Percentiles rank a stretch among this genome's conserved stretches.
Evolutionary conservation across 2,888 invertebrate genomes (phyloP).

Genomic region (Tortrix viridana): DNA sequence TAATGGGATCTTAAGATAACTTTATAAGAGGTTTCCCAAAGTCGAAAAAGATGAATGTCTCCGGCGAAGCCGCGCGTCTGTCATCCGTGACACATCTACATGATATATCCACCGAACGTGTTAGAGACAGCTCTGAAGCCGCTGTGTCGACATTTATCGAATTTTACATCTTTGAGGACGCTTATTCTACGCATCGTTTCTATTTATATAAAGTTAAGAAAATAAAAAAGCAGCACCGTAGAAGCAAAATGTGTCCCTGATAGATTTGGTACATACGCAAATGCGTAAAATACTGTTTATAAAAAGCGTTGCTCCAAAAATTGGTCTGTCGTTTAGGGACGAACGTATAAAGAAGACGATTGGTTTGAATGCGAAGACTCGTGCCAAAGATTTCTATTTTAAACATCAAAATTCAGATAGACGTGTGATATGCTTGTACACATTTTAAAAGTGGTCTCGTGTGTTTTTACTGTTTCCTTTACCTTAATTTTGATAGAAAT

Average conservation of each 20-base stretch:
- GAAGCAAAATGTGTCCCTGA: slow-evolving; percentile 25
- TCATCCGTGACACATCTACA: slow-evolving; percentile 15
- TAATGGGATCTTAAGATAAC: not conserved
- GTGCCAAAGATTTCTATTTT: slow-evolving; percentile 1
- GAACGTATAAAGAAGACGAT: slow-evolving; percentile 16
- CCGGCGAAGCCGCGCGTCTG: slow-evolving; percentile 31
- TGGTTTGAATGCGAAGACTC: slow-evolving; percentile 6
- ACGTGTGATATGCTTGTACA: slow-evolving; percentile 1
- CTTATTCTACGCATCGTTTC: slow-evolving; percentile 60
- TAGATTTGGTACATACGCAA: slow-evolving; percentile 30
- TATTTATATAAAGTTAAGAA: slow-evolving; percentile 17
- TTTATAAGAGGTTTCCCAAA: not conserved
- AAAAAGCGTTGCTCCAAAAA: slow-evolving; percentile 42
- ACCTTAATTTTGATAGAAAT: slow-evolving; percentile 2
- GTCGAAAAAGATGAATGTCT: slow-evolving; percentile 1
- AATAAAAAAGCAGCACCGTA: slow-evolving; percentile 31
- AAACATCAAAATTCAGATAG: not conserved
- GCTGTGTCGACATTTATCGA: not conserved
- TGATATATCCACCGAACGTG: not conserved
- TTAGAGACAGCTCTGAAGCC: too few species aligned
- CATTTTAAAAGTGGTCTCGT: slow-evolving; percentile 7
- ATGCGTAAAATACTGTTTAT: slow-evolving; percentile 22
- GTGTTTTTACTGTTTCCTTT: slow-evolving; percentile 1
- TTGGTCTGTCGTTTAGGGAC: slow-evolving; percentile 42
- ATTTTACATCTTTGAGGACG: slow-evolving; percentile 37